These are phyloP conservation scores for Mesorhabditis sp. DNA, from an alignment of 2,888 invertebrate species.

Conservation along the genomic window DNA sequence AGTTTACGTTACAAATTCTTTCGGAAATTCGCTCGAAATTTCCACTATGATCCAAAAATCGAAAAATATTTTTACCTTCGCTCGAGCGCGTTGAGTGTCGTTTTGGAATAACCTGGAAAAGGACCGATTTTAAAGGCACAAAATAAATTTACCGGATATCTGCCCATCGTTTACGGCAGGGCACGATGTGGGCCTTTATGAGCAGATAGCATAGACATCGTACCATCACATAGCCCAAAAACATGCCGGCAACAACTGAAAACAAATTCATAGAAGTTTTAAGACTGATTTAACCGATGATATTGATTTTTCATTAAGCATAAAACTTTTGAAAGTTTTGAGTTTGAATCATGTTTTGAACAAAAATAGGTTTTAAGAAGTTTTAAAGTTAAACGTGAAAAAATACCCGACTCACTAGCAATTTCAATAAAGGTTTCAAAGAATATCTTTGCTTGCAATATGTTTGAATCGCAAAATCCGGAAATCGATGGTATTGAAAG, in stretches of 20 bases:
- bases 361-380: background rate
- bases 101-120: background rate
- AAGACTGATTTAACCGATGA: background rate
- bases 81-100: background rate
- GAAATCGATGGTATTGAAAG: no score
- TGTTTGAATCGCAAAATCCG: no score
- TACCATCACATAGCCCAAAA: background rate
- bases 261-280: background rate
- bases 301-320: background rate
- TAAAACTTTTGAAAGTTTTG: background rate
- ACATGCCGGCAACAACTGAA: background rate
- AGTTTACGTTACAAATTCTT: no score
- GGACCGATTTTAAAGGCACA: background rate
- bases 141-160: background rate
- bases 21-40: background rate
- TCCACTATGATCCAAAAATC: background rate
- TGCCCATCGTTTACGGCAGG: background rate
- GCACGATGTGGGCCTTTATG: background rate
- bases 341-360: background rate
- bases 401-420: background rate
- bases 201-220: background rate
- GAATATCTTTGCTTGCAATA: no score
- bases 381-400: background rate
- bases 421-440: background rate
- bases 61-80: background rate